Percentiles rank a stretch among this genome's conserved stretches.
phyloP scores from a whole-genome alignment of 2,113 vertebrate genomes.

The Callorhinus ursinus region DNA sequence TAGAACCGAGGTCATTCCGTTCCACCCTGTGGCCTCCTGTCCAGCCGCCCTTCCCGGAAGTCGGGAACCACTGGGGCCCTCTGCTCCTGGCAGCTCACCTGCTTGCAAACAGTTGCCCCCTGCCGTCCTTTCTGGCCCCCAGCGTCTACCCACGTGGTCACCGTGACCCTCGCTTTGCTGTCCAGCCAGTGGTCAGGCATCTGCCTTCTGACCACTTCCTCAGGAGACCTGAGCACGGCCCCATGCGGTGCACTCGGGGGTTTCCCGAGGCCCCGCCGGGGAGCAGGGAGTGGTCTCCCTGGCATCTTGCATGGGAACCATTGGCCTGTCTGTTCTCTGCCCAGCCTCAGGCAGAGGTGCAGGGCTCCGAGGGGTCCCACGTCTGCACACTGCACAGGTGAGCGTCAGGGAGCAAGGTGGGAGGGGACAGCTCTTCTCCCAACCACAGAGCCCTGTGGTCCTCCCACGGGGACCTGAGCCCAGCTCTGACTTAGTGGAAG shows the following conservation, averaged over 20 bases:
- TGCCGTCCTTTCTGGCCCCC: neutral
- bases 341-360: neutral
- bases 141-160: neutral
- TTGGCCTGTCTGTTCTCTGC: neutral
- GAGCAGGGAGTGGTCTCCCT: no score
- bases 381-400: neutral
- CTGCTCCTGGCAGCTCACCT: neutral
- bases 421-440: neutral
- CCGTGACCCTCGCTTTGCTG: no score
- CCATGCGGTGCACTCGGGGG: neutral
- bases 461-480: neutral
- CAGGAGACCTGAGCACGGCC: neutral
- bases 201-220: neutral
- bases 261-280: no score
- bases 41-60: accelerated
- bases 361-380: accelerated
- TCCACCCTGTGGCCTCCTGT: neutral
- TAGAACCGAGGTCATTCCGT: neutral
- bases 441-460: neutral
- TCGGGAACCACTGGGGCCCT: neutral
- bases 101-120: neutral
- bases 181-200: neutral
- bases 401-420: accelerated
- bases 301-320: no score
- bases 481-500: no score